Evolutionary conservation across 2,113 vertebrate genomes (phyloP).

Genomic region (Spheniscus mendiculus): DNA sequence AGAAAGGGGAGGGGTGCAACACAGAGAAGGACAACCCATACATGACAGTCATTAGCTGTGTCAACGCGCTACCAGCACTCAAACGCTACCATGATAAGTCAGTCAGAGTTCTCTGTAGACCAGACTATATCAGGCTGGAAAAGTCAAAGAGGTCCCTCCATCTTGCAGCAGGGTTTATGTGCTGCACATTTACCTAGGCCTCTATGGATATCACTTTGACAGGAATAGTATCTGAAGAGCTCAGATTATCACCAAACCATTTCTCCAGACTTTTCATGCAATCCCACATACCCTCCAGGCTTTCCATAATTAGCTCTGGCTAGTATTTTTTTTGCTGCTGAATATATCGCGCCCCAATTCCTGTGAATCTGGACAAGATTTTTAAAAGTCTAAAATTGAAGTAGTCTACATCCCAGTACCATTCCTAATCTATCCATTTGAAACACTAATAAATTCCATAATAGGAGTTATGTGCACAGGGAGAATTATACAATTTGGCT

Average conservation of each 20-base stretch:
- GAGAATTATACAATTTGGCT: constrained; percentile 36
- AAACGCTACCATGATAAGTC: rapidly evolving
- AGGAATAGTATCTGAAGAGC: background rate
- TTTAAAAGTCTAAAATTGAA: background rate
- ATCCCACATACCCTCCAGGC: background rate
- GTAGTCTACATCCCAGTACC: too few species aligned
- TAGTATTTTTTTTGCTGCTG: background rate
- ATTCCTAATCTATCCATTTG: rapidly evolving
- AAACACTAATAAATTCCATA: background rate
- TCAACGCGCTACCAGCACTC: background rate
- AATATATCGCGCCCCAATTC: background rate
- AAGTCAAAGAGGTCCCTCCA: background rate
- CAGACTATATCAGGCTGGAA: background rate
- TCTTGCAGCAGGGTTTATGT: background rate
- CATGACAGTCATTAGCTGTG: background rate
- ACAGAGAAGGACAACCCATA: background rate
- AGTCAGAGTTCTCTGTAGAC: background rate
- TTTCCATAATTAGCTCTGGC: background rate
- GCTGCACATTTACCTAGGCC: background rate
- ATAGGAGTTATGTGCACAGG: background rate
- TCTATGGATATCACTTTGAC: background rate
- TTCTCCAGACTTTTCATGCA: background rate
- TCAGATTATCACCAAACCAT: background rate
- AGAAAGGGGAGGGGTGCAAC: background rate
- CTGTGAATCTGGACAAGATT: background rate